Evolutionary conservation across 2,888 invertebrate genomes (phyloP), one percentile per base, ranked within the genome.

Genomic region (Eupithecia vulgata): DNA sequence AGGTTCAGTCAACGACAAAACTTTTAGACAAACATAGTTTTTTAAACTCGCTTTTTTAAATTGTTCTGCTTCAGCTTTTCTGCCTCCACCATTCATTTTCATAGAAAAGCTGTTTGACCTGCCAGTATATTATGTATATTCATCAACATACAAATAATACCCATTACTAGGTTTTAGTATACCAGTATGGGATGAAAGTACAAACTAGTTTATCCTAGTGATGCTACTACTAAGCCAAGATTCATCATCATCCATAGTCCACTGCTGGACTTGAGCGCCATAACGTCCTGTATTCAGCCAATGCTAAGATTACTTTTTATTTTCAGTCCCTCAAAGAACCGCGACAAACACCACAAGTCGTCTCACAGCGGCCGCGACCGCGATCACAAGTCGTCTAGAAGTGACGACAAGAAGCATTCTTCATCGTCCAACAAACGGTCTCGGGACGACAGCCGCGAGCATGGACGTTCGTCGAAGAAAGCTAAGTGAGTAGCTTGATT

Each of bases 381-480:
- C 81, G 87, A 88, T 76, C 66, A 85, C 87, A 83, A 83, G 87
- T 85, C 91, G 0, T 74, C 75, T 17, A 69, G 67, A 52, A 59
- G 90, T 82, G 90, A 91, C 80, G 89, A 90, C 82, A 92, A 88
- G 86, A 88, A 86, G 75, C 86, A 85, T 84, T 87, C 88, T 68
- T 88, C 88, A 79, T 93, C 76, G 10, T 76, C 95, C 61, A 94
- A 95, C 82, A 98, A 98, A 89, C 95, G 98, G 62, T 95, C 97
- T 57, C 95, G 97, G 35, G 97, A 97, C 75, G 97, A 96, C 80
- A 97, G 97, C 85, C 95, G 95, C 68, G 97, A 97, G 64, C 94
- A 95, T 75, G 95, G 92, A 73, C 95, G 95, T 85, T 95, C 96
- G 77, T 93, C 96, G 69, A 97, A 97, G 89, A 97, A 95, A 90